Base-by-base conservation (phyloP, 2,888 invertebrate genomes). In the Hedychridium roseum region DNA sequence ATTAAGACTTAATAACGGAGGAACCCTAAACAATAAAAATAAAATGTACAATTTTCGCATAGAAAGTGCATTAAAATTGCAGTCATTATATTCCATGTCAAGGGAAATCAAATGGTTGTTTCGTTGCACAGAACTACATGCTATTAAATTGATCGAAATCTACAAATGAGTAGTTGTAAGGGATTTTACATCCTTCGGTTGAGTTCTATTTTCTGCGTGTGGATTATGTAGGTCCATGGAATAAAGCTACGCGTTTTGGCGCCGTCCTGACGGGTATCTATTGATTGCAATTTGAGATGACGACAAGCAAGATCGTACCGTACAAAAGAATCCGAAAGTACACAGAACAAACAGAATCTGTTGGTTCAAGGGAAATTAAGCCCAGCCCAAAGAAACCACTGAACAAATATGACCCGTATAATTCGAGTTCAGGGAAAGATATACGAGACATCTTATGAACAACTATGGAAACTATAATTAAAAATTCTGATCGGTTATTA, bases 181-280 rank as follows among this genome's bases (percentile, higher is more conserved):
- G n/a, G n/a, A n/a, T n/a, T n/a, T n/a, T n/a, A n/a, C n/a, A n/a
- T n/a, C n/a, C n/a, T n/a, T n/a, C n/a, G n/a, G n/a, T n/a, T n/a
- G n/a, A n/a, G n/a, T n/a, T n/a, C n/a, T n/a, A n/a, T n/a, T 44
- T 60, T 46, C 16, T 9, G 28, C 23, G 26, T 26, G 41, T 35
- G 43, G 36, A 50, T 44, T 32, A 39, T 44, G 38, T 15, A 26
- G 39, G 30, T 34, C 41, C 17, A 34, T n/a, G n/a, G 50, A 51
- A 69, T 54, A 54, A 60, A 65, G 57, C n/a, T n/a, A 46, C 52
- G 47, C 54, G 50, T 68, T 66, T 66, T 57, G 72, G 70, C 73
- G 71, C 70, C 73, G 66, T 57, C 62, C 65, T 54, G 73, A 64
- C 73, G 73, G 62, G 47, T 61, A 57, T 67, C 64, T 73, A 73